Evolutionary conservation across 2,888 invertebrate species (phyloP).

Genomic region (Venustoraphidia nigricollis): DNA sequence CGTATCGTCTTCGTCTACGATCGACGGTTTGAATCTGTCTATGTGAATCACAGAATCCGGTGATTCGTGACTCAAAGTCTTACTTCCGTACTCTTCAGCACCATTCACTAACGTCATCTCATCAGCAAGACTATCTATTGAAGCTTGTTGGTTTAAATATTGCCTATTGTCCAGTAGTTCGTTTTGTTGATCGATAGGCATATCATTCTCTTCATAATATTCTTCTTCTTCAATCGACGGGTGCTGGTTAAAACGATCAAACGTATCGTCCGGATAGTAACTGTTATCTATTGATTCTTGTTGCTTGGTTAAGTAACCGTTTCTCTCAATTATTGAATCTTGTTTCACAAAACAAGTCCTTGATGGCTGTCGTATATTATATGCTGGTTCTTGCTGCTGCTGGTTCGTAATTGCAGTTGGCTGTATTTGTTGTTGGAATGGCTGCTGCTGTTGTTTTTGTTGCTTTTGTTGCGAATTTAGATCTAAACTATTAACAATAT

Average conservation of each 20-base stretch:
- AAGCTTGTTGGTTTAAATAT: slow-evolving; percentile 25
- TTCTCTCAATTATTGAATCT: too few relatives aligned
- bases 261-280: slow-evolving; percentile 12
- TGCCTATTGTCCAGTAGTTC: background rate
- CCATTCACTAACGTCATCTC: slow-evolving; percentile 20
- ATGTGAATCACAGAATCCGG: slow-evolving; percentile 31
- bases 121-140: slow-evolving; percentile 31
- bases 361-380: slow-evolving; percentile 25
- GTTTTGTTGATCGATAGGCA: too few relatives aligned
- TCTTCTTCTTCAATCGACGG: too few relatives aligned
- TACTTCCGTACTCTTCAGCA: slow-evolving; percentile 19
- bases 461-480: slow-evolving; percentile 19
- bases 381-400: slow-evolving; percentile 29
- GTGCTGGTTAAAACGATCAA: too few relatives aligned
- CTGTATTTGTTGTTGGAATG: slow-evolving; percentile 22
- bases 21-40: slow-evolving; percentile 19
- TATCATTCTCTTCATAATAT: too few relatives aligned
- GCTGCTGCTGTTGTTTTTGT: slow-evolving; percentile 26
- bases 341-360: too few relatives aligned
- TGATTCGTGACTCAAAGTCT: slow-evolving; percentile 27
- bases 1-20: slow-evolving; percentile 13
- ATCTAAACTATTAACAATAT: too few relatives aligned
- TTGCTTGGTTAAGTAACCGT: slow-evolving; percentile 4
- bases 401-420: slow-evolving; percentile 14
- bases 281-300: slow-evolving; percentile 23